Evolutionary conservation across 1,140 invertebrate genomes (phyloP).

Genomic region (Sinella curviseta): DNA sequence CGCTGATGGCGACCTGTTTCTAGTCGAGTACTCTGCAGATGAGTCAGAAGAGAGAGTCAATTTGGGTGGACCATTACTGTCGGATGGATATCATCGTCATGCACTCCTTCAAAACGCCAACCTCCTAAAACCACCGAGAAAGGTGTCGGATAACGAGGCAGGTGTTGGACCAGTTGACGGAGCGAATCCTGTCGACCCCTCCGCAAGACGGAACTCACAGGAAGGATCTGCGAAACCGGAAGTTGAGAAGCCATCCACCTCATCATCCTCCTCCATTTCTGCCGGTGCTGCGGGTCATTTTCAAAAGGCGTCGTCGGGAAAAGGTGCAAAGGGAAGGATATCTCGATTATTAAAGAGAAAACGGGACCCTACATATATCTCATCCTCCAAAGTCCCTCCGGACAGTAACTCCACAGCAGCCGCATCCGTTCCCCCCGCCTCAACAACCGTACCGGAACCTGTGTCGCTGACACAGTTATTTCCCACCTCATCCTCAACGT

Average conservation of each 20-base stretch:
- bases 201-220: no score
- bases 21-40: constrained; percentile 22
- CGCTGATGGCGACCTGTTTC: constrained; percentile 31
- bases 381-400: no score
- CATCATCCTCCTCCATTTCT: background rate
- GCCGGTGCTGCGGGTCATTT: background rate
- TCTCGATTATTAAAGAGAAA: background rate
- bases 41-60: background rate
- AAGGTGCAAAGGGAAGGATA: constrained; percentile 2
- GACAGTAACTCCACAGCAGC: no score
- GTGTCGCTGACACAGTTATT: no score
- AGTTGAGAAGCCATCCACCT: background rate
- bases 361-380: background rate
- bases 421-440: no score
- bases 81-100: background rate
- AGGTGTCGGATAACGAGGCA: no score
- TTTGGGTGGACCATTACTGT: background rate
- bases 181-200: no score
- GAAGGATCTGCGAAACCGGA: background rate
- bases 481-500: no score
- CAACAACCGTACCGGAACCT: no score
- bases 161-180: no score
- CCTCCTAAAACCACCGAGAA: no score
- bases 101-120: no score
- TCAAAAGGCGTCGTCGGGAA: background rate